Evolutionary conservation across 2,888 invertebrate genomes (phyloP).

Genomic region (Phengaris alcon): DNA sequence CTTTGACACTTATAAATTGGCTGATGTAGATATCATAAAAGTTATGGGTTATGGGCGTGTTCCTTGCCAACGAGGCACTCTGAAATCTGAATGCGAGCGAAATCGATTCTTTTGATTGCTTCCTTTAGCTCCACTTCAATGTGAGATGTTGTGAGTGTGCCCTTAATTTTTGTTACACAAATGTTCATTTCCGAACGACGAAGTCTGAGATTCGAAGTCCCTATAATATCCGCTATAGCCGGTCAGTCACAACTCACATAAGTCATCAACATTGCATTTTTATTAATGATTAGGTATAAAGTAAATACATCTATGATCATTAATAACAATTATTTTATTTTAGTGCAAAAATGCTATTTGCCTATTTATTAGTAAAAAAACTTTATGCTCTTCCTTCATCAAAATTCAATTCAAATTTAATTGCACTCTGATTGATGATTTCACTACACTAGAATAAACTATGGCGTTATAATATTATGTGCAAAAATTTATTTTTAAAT

Average conservation of each 20-base stretch:
- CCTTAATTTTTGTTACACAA: background rate
- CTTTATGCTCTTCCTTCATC: background rate
- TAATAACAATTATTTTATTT: background rate
- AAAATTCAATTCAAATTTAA: background rate
- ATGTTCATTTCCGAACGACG: background rate
- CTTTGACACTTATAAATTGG: constrained; percentile 7
- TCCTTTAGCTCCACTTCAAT: background rate
- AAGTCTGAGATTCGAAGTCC: too few relatives aligned
- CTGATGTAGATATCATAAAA: constrained; percentile 1
- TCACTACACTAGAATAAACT: background rate
- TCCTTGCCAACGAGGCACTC: constrained; percentile 11
- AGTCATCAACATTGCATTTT: too few relatives aligned
- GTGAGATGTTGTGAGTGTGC: background rate
- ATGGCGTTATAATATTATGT: background rate
- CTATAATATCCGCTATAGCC: too few relatives aligned
- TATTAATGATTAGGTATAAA: too few relatives aligned
- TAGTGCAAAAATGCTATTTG: background rate
- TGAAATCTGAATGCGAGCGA: constrained; percentile 5
- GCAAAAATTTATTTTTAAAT: constrained; percentile 4
- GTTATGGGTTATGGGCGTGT: background rate
- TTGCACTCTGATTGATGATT: background rate
- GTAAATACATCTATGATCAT: too few relatives aligned
- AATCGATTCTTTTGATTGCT: constrained; percentile 14
- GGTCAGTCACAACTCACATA: too few relatives aligned
- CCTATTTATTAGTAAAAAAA: background rate